Evolutionary conservation across 1,140 invertebrate species (phyloP).

Genomic region (Philopotamus ludificatus): DNA sequence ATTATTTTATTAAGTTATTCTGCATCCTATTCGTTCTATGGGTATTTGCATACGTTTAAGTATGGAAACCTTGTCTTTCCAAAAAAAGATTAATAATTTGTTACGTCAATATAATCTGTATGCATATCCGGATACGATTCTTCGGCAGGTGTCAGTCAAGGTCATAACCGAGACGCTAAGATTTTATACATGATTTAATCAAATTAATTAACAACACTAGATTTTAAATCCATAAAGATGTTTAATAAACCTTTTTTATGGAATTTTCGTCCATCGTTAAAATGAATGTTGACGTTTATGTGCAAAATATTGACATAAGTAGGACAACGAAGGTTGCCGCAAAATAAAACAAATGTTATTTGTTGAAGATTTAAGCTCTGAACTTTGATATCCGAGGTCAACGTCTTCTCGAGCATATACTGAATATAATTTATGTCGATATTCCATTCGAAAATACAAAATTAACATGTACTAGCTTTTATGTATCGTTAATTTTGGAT

Average conservation of each 20-base stretch:
- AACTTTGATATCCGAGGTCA: constrained; percentile 11
- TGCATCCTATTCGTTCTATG: too few species aligned
- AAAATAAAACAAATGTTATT: too few species aligned
- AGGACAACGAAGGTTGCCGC: too few species aligned
- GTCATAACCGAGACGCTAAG: constrained; percentile 1
- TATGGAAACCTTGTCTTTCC: constrained; percentile 5
- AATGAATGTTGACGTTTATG: too few species aligned
- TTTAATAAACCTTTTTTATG: too few species aligned
- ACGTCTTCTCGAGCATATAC: constrained; percentile 12
- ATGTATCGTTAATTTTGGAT: too few species aligned
- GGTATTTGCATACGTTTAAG: too few species aligned
- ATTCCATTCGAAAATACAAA: not conserved
- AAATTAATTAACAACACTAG: not conserved
- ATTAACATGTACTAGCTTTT: not conserved
- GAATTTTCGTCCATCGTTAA: too few species aligned
- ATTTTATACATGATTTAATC: not conserved
- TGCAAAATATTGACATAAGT: too few species aligned
- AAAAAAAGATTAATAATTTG: constrained; percentile 15
- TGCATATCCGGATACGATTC: constrained; percentile 20
- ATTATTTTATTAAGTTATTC: too few species aligned
- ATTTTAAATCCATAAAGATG: too few species aligned
- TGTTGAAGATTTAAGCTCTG: not conserved
- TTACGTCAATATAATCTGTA: constrained; percentile 20
- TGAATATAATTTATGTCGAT: constrained; percentile 4
- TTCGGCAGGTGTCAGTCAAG: constrained; percentile 1